A percentile compares a stretch with the other conserved stretches of the same genome.
Conservation (phyloP, 2,113 vertebrate species). For the Hucho hucho region DNA sequence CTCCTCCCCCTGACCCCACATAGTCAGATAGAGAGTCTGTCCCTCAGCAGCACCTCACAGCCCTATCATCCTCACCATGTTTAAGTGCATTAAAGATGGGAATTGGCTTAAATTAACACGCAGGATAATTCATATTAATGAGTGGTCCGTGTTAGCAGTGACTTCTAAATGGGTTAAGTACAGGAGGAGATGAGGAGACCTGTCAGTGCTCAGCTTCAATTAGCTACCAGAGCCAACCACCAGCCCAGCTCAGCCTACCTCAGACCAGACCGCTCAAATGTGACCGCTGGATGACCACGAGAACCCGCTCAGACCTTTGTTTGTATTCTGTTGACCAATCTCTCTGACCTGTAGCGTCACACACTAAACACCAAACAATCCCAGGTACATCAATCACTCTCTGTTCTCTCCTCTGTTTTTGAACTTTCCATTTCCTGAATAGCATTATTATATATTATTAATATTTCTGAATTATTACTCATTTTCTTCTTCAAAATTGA, state of each 20-base stretch:
- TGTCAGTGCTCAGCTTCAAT: constrained; percentile 42
- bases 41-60: constrained; percentile 31
- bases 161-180: constrained; percentile 54
- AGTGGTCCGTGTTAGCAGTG: constrained; percentile 35
- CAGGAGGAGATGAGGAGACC: constrained; percentile 14
- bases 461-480: constrained; percentile 83
- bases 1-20: constrained; percentile 8
- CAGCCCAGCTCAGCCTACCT: not conserved
- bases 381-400: constrained; percentile 26
- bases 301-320: constrained; percentile 9
- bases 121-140: constrained; percentile 64
- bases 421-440: constrained; percentile 73
- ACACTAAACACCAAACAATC: constrained; percentile 52
- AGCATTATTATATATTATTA: constrained; percentile 81
- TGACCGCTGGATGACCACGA: constrained; percentile 4
- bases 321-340: constrained; percentile 1
- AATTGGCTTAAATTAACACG: constrained; percentile 54
- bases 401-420: constrained; percentile 62
- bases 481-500: constrained; percentile 78
- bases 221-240: constrained; percentile 24
- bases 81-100: constrained; percentile 42
- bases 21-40: constrained; percentile 26
- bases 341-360: constrained; percentile 18
- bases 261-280: not conserved
- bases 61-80: constrained; percentile 36